Evolutionary conservation across 1,140 invertebrate species (phyloP).

Genomic region (Probaryconus sp.): DNA sequence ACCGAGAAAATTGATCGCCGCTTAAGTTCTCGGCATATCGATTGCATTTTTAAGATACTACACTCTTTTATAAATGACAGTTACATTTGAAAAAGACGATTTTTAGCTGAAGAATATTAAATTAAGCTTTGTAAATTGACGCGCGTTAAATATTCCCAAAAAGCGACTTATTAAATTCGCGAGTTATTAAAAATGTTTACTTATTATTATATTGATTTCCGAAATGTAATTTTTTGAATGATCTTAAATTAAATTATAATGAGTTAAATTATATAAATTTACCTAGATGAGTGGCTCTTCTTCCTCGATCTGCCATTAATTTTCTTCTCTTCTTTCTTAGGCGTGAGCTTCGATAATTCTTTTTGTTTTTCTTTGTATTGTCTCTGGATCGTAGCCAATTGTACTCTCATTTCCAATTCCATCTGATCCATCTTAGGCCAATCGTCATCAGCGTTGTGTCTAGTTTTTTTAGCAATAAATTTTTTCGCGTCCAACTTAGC

Average conservation of each 20-base stretch:
- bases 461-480: slow-evolving; percentile 70
- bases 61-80: not conserved
- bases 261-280: slow-evolving; percentile 37
- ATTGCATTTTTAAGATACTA: too few species aligned
- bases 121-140: too few species aligned
- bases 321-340: slow-evolving; percentile 77
- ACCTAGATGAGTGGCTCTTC: slow-evolving; percentile 72
- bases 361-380: slow-evolving; percentile 90
- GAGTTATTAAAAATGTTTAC: too few species aligned
- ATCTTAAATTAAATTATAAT: too few species aligned
- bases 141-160: too few species aligned
- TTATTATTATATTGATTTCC: too few species aligned
- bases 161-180: too few species aligned
- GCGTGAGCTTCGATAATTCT: slow-evolving; percentile 85
- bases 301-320: slow-evolving; percentile 65
- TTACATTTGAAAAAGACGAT: too few species aligned
- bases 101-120: too few species aligned
- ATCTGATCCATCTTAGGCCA: slow-evolving; percentile 84
- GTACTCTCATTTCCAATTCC: slow-evolving; percentile 88
- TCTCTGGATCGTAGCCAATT: slow-evolving; percentile 87
- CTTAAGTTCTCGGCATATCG: too few species aligned
- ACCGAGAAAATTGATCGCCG: too few species aligned
- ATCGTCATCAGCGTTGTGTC: slow-evolving; percentile 69
- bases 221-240: too few species aligned
- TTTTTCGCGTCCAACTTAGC: slow-evolving; percentile 76